These are phyloP conservation scores for Drosophila niveifrons DNA, from an alignment of 2,888 invertebrate genomes.

Conservation along the genomic window DNA sequence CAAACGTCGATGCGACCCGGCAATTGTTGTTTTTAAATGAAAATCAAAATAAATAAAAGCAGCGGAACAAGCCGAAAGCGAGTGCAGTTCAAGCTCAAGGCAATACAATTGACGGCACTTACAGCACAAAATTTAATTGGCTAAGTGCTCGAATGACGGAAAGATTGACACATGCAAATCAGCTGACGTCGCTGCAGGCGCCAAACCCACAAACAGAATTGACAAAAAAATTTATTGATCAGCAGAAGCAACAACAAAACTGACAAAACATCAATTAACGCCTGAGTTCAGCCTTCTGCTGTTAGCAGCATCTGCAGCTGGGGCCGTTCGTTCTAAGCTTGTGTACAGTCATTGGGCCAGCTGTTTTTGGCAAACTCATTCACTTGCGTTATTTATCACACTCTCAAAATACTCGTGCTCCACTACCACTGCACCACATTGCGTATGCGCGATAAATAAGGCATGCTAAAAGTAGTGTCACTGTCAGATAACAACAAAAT, in stretches of 20 bases:
- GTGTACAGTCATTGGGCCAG: conserved; percentile 15
- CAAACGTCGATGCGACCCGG: neutral
- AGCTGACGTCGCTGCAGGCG: conserved; percentile 41
- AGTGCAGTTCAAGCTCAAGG: conserved; percentile 51
- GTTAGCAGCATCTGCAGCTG: conserved; percentile 1
- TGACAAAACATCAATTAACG: conserved; percentile 44
- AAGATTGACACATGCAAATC: conserved; percentile 42
- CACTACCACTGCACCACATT: conserved; percentile 37
- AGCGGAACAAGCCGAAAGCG: conserved; percentile 1
- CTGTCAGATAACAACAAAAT: conserved; percentile 62
- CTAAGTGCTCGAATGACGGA: conserved; percentile 12
- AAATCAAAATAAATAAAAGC: conserved; percentile 24
- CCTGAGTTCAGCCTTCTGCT: conserved; percentile 22
- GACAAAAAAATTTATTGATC: conserved; percentile 9
- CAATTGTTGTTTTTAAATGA: conserved; percentile 1
- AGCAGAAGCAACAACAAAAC: conserved; percentile 14
- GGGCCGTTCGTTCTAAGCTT: neutral
- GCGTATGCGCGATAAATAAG: conserved; percentile 58
- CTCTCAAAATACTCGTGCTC: conserved; percentile 15
- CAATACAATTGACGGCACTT: conserved; percentile 19
- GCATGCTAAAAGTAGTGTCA: conserved; percentile 47
- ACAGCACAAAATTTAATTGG: conserved; percentile 1
- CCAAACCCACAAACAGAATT: conserved; percentile 17
- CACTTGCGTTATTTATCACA: conserved; percentile 28
- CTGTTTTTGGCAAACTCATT: conserved; percentile 39